Percentiles rank a stretch among this genome's conserved stretches.
These are phyloP conservation scores for Bergia sp. DNA, from an alignment of 92 coral and sea anemone species.

Conservation along the genomic window DNA sequence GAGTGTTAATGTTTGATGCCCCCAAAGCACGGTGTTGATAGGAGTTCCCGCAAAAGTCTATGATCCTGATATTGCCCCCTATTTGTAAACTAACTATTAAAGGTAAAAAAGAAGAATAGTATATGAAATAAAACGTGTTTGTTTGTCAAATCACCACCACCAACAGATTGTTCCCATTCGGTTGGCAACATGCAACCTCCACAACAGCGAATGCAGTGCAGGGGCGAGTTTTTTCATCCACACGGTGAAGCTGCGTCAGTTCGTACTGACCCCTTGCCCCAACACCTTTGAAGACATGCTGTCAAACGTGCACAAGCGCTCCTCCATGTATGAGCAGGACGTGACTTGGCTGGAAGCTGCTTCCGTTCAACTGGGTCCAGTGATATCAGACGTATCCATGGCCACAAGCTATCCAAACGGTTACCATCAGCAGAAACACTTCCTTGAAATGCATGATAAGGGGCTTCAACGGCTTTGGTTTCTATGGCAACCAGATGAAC, in stretches of 20 bases:
- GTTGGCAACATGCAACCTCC: conserved; percentile 91
- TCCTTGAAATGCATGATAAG: conserved; percentile 88
- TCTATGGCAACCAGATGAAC: conserved; percentile 81
- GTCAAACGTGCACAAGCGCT: conserved; percentile 77
- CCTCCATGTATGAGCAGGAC: conserved; percentile 77
- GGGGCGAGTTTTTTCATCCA: conserved; percentile 87
- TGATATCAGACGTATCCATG: conserved; percentile 82
- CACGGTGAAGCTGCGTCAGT: conserved; percentile 87
- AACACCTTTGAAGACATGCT: conserved; percentile 61
- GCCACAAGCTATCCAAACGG: conserved; percentile 65
- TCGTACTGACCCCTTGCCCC: conserved; percentile 83
- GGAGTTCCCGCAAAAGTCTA: too few relatives aligned
- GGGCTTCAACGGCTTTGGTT: conserved; percentile 90
- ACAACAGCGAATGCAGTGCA: conserved; percentile 70
- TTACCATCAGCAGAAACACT: conserved; percentile 78
- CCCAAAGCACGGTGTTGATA: too few relatives aligned
- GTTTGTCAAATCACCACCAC: neutral
- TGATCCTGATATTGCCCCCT: too few relatives aligned
- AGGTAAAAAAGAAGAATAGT: neutral
- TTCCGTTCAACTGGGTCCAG: conserved; percentile 81
- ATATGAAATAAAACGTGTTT: neutral
- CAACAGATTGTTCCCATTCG: conserved; percentile 84
- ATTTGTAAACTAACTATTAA: too few relatives aligned
- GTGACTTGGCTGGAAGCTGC: conserved; percentile 94
- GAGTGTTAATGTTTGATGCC: too few relatives aligned